Base-by-base conservation (phyloP, 2,888 invertebrate species). In the Chamaedrilus cognettii region DNA sequence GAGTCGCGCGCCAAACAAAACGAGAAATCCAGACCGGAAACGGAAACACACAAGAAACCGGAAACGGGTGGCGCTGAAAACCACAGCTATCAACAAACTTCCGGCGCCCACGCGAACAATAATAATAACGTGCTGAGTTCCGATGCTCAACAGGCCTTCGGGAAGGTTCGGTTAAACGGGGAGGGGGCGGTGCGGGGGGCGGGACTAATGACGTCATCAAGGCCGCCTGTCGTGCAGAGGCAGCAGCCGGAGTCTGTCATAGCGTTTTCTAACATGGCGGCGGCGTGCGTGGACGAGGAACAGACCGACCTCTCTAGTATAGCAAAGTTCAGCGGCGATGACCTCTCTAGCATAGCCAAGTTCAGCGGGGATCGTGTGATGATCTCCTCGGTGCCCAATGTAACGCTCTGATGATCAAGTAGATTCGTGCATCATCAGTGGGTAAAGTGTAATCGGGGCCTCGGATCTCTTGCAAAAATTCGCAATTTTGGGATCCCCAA, bases 1-100 rank as follows among this genome's bases (percentile, higher is more conserved):
- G 72, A 72, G 33, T 65, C 68, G 30, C 52, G 65, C 2, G 30
- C 62, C 11, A 70, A 69, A 57, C 32, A 60, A 19, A 60, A 65
- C 34, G 64, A 64, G 34, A 65, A 67, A 32, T 31, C 32, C 23
- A 64, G 66, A 35, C 51, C 62, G 51, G 62, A 62, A 51, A 15
- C 60, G 42, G 60, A 42, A 35, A n/a, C n/a, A n/a, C n/a, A n/a
- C n/a, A 60, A 42, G 60, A 62, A 62, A 28, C 23, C 52, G n/a
- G 62, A 62, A n/a, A 31, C 28, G 51, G 50, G 23, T 50, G 26
- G 35, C 34, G 11, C 42, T 19, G 42, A 55, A 26, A 60, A 60
- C 35, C 33, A 26, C n/a, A 35, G 26, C 35, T n/a, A n/a, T n/a
- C n/a, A n/a, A n/a, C n/a, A n/a, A n/a, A 33, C 23, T 26, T 32